Evolutionary conservation across 2,888 invertebrate species (phyloP).

Genomic region (Eupsilia transversa): DNA sequence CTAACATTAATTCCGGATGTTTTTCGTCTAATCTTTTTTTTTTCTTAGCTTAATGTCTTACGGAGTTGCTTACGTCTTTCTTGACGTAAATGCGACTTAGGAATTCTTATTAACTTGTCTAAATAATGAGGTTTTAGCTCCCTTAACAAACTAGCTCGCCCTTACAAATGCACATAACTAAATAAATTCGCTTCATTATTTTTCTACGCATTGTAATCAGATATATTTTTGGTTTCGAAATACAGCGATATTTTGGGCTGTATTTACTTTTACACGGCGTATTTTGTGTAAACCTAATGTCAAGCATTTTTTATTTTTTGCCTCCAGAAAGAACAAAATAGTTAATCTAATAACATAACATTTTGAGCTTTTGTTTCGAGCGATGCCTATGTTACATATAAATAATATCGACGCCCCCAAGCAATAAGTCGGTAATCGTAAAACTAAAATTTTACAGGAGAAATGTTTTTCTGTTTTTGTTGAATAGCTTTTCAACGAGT

Average conservation of each 20-base stretch:
- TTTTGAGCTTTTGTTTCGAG: background rate
- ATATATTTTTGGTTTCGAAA: slow-evolving; percentile 35
- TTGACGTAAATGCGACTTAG: slow-evolving; percentile 87
- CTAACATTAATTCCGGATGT: slow-evolving; percentile 72
- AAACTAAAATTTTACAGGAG: too few species aligned
- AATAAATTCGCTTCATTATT: slow-evolving; percentile 63
- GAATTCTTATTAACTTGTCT: slow-evolving; percentile 86
- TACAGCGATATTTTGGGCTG: background rate
- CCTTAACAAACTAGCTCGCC: slow-evolving; percentile 62
- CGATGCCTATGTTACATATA: too few species aligned
- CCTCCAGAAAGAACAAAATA: background rate
- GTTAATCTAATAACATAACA: background rate
- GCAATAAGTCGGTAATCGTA: too few species aligned
- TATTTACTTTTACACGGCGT: slow-evolving; percentile 12
- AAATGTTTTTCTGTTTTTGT: too few species aligned
- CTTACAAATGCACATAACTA: slow-evolving; percentile 56
- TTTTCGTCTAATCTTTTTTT: slow-evolving; percentile 77
- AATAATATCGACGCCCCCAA: too few species aligned
- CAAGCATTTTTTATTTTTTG: background rate
- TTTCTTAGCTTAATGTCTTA: slow-evolving; percentile 81
- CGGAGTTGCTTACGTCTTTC: slow-evolving; percentile 77
- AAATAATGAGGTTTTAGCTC: slow-evolving; percentile 80
- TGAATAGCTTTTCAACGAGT: too few species aligned
- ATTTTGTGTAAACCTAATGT: background rate
- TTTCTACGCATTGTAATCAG: slow-evolving; percentile 55